Evolutionary conservation across 2,797 vertebrate species (phyloP), one percentile per base, ranked within the genome.

Genomic region (Scyliorhinus canicula): DNA sequence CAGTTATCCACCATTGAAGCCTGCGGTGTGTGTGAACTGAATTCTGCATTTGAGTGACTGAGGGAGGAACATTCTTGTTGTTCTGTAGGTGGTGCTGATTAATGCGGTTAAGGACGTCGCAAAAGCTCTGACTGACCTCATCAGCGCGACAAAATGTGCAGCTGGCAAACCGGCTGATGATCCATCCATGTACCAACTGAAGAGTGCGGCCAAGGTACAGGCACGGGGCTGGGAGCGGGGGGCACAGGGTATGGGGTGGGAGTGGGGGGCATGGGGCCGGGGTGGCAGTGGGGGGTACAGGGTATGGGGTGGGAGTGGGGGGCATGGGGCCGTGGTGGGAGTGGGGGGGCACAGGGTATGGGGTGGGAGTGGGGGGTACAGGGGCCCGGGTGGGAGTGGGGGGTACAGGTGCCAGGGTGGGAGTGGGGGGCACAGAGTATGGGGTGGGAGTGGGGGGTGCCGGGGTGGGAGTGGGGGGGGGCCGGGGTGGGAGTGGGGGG

Each of bases 141-240:
- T 99, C 95, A 96, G 99, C 95, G 98, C 99, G 95, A 99, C 99
- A 95, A 99, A 99, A 96, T 99, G 99, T 96, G 99, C 99, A 4
- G 98, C 99, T 0, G 99, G 99, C 95, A 99, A 99, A 95, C 97
- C 98, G 0, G 98, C 99, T 0, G 99, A 99, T 26, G 99, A 99
- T 96, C 98, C 99, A 0, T 99, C 99, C 95, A 99, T 99, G 99
- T 99, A 99, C 96, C 99, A 99, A 96, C 98, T 99, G 96, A 99
- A 99, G 97, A 98, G 99, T 11, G 99, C 99, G 0, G 99, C 99
- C 96, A 99, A 99, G 98, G 99, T 99, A 97, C 93, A 7, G 85
- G 31, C 52, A 14, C 0, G 3, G 71, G n/a, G n/a, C n/a, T n/a
- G n/a, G n/a, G n/a, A n/a, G 74, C n/a, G n/a, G 14, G 12, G 74